phyloP scores from a whole-genome alignment of 2,797 vertebrate species.

The Danio tinwini region DNA sequence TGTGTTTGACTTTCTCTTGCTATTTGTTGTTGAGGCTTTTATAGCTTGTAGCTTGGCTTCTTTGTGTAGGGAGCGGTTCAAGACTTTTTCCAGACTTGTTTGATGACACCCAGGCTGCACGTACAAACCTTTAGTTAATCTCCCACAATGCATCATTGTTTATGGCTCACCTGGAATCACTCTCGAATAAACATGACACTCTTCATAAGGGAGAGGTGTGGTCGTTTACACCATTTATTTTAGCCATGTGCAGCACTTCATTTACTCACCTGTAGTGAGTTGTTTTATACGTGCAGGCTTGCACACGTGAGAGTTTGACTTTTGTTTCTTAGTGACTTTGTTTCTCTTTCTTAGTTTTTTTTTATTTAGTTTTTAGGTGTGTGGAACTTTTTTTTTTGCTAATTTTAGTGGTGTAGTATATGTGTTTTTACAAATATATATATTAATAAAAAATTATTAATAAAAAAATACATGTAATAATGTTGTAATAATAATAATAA shows the following conservation, averaged over 20 bases:
- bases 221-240: conserved; percentile 1
- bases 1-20: background rate
- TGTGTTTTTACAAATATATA: too few species aligned
- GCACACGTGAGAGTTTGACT: background rate
- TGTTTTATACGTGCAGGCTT: background rate
- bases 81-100: background rate
- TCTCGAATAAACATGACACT: conserved; percentile 30
- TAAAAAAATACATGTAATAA: too few species aligned
- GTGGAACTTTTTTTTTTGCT: too few species aligned
- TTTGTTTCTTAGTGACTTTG: background rate
- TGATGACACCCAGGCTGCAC: conserved; percentile 10
- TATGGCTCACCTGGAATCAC: background rate
- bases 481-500: background rate
- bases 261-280: background rate
- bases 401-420: too few species aligned
- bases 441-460: background rate
- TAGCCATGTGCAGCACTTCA: background rate
- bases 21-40: background rate
- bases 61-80: background rate
- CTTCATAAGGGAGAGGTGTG: conserved; percentile 16
- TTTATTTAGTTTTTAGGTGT: background rate
- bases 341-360: too few species aligned
- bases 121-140: background rate
- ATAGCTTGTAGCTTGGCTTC: background rate
- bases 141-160: conserved; percentile 18